Base-by-base conservation (phyloP, 2,797 vertebrate genomes). In the Fringilla coelebs region DNA sequence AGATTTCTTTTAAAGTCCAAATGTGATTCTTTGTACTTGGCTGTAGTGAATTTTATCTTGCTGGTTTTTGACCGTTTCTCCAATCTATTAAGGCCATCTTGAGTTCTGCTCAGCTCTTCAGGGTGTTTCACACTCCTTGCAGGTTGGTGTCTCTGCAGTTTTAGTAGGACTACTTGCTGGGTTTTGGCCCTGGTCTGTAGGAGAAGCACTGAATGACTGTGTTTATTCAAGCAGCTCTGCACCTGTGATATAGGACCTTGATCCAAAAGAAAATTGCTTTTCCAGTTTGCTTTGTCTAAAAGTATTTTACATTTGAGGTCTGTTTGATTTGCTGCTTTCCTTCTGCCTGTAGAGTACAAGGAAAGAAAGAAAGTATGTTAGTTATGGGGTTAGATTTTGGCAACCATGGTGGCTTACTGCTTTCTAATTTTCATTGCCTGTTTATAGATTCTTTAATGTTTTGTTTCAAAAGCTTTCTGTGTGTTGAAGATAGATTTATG, bases 191-290 rank as follows among this genome's bases (percentile, higher is more conserved):
- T 63, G 34, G 43, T 80, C 34, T 38, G 29, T 32, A 76, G 52
- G 72, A 74, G 46, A 89, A 85, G n/a, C 0, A 0, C 43, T 76
- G 63, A 87, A 36, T 0, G 0, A 78, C 7, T 45, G 21, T 41
- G 20, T n/a, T 61, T 80, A 72, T 85, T 74, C 26, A 68, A 82
- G 71, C 26, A 76, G 43, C 9, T 66, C 40, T 75, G 34, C 26
- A 52, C 61, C 45, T 15, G 4, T 24, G 6, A 36, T 45, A 32
- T 1, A 62, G 40, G 26, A 65, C 24, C 32, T 43, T 52, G 52
- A 63, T 68, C 48, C 28, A 68, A 65, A 91, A 87, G 19, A 74
- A 55, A 88, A 11, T 10, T 21, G 25, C 16, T 89, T 94, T 93
- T 83, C 60, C 46, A 63, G 24, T 79, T 79, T 85, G 14, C 18